Conservation (phyloP, 2,888 invertebrate genomes). For the Hemicrepidius hirtus region DNA sequence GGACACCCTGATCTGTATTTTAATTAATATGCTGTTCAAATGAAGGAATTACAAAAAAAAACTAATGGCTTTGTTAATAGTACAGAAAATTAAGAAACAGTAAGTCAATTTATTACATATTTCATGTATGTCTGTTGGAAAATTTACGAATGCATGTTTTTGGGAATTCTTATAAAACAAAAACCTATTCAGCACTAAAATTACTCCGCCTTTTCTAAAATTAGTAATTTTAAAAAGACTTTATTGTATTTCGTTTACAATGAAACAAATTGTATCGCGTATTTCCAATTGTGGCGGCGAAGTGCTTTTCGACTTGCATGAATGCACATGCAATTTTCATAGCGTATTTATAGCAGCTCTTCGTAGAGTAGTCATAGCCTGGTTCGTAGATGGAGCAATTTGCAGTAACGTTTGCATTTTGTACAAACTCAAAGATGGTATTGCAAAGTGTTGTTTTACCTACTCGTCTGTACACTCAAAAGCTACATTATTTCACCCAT, state of each 20-base stretch:
- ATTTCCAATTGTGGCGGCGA: slow-evolving; percentile 33
- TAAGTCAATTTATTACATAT: too few species aligned
- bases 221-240: too few species aligned
- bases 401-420: slow-evolving; percentile 33
- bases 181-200: too few species aligned
- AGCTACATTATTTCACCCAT: neutral
- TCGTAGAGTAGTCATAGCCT: slow-evolving; percentile 25
- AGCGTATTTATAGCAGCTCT: slow-evolving; percentile 31
- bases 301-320: slow-evolving; percentile 23
- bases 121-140: too few species aligned
- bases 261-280: slow-evolving; percentile 22
- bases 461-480: slow-evolving; percentile 3
- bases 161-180: too few species aligned
- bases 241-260: neutral
- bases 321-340: slow-evolving; percentile 43
- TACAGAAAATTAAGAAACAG: too few species aligned
- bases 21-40: too few species aligned
- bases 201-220: too few species aligned
- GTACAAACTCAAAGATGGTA: slow-evolving; percentile 33
- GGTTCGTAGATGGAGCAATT: slow-evolving; percentile 36
- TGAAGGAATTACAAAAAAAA: too few species aligned
- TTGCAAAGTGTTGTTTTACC: slow-evolving; percentile 29
- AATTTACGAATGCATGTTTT: too few species aligned
- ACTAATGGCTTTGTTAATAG: too few species aligned
- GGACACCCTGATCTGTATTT: too few species aligned